phyloP scores from a whole-genome alignment of 2,113 vertebrate genomes.

The Emydocephalus ijimae region DNA sequence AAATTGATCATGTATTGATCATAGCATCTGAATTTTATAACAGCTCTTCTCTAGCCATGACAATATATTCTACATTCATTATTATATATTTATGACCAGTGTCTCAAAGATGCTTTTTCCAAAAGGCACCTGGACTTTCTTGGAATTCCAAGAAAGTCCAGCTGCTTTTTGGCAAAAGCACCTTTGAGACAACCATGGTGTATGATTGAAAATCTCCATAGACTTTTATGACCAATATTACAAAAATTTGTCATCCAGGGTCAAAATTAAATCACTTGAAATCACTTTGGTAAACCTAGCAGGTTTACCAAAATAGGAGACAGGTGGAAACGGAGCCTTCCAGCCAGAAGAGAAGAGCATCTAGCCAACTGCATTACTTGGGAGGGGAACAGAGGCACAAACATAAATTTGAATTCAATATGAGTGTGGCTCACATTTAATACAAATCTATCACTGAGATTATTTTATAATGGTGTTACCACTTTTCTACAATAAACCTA shows the following conservation, averaged over 20 bases:
- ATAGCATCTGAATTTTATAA: background rate
- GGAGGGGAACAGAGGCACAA: background rate
- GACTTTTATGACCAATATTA: background rate
- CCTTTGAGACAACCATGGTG: no score
- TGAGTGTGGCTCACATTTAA: background rate
- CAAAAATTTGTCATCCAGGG: background rate
- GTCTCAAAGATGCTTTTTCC: background rate
- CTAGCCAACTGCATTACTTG: background rate
- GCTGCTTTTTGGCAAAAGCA: no score
- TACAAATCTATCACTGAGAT: background rate
- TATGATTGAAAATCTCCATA: no score
- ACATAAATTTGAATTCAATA: background rate
- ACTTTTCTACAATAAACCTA: no score
- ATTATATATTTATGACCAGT: background rate
- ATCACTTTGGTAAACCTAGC: background rate
- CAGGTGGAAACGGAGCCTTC: background rate
- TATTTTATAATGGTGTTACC: no score
- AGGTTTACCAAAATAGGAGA: background rate
- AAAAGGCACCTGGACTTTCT: background rate
- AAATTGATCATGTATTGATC: background rate
- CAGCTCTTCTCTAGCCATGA: background rate
- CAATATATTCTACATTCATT: background rate
- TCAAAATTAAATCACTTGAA: background rate
- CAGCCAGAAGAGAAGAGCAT: background rate
- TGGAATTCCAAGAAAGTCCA: background rate